phyloP scores from a whole-genome alignment of 2,113 vertebrate genomes.

The zebrafish (Danio rerio) region GRCz12tu NC_133188.1:30656001-30656500 shows the following conservation, averaged over 20 bases:
- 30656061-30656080: no score
- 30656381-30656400: neutral
- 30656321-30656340: conserved; percentile 35
- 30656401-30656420: conserved; percentile 50
- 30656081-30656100: no score
- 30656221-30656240: conserved; percentile 16
- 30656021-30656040: no score
- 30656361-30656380: conserved; percentile 42
- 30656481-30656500: conserved; percentile 25
- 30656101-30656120: no score
- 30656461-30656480: conserved; percentile 13
- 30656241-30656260: neutral
- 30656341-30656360: conserved; percentile 50
- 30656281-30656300: conserved; percentile 15
- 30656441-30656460: conserved; percentile 43
- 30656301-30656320: conserved; percentile 43
- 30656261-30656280: conserved; percentile 24
- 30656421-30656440: conserved; percentile 46
- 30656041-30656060: no score
- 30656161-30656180: no score
- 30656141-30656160: no score
- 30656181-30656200: neutral
- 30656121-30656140: no score
- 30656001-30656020: no score
- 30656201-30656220: neutral